Evolutionary conservation across 2,113 vertebrate genomes (phyloP).

Genomic region (Eonycteris spelaea): DNA sequence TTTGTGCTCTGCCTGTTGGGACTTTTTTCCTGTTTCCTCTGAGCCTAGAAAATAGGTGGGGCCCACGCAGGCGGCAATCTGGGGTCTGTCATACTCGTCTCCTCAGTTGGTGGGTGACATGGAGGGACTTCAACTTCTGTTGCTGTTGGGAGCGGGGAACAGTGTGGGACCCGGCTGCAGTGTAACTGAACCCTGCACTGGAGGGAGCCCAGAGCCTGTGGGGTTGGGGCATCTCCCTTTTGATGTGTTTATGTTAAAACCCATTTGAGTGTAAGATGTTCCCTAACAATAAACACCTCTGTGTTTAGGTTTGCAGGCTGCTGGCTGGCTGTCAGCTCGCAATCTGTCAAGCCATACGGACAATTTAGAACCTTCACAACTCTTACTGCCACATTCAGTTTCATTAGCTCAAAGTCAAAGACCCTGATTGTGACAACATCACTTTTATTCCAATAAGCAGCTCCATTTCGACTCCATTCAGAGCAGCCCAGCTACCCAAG

Average conservation of each 20-base stretch:
- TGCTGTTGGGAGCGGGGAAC: background rate
- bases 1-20: background rate
- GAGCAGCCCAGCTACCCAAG: background rate
- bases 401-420: background rate
- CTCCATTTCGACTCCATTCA: background rate
- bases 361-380: background rate
- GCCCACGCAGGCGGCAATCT: background rate
- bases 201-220: background rate
- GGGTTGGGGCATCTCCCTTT: background rate
- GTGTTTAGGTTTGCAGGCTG: background rate
- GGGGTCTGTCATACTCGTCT: background rate
- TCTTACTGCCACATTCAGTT: background rate
- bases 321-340: background rate
- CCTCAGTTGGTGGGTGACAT: background rate
- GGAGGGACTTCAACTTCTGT: background rate
- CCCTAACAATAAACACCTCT: conserved; percentile 51
- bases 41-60: background rate
- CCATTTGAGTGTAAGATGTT: background rate
- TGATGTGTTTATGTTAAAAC: background rate
- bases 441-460: background rate
- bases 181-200: background rate
- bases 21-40: background rate
- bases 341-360: fast-evolving
- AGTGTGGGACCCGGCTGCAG: background rate
- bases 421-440: background rate